phyloP scores from a whole-genome alignment of 64 coral and sea anemone genomes.

The Montipora sp. region DNA sequence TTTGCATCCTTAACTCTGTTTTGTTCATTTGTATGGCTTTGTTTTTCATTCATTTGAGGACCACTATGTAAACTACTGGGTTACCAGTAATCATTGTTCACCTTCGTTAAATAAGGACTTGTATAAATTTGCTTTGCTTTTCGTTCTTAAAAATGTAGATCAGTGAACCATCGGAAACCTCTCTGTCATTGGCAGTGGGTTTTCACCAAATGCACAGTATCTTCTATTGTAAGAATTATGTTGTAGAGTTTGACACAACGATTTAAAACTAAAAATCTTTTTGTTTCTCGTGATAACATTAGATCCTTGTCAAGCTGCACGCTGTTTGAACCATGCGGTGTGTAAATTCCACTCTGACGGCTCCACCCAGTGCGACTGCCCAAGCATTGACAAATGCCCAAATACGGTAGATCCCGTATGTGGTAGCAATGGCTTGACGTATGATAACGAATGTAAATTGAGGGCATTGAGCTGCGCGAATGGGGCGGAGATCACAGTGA shows the following conservation, averaged over 20 bases:
- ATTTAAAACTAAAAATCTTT: neutral
- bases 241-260: neutral
- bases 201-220: neutral
- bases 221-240: neutral
- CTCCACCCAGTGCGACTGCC: constrained; percentile 68
- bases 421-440: constrained; percentile 39
- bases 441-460: constrained; percentile 55
- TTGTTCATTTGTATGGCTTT: no score
- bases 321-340: constrained; percentile 52
- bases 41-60: no score
- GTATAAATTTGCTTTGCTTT: no score
- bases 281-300: neutral
- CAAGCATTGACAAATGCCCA: constrained; percentile 22
- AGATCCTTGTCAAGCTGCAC: constrained; percentile 64
- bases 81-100: no score
- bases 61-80: no score
- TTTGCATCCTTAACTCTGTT: no score
- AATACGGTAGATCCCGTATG: constrained; percentile 28
- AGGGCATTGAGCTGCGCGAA: constrained; percentile 14
- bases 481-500: constrained; percentile 10
- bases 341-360: constrained; percentile 44
- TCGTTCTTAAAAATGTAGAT: no score
- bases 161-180: neutral
- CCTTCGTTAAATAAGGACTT: no score
- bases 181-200: neutral